These are phyloP conservation scores for Muraenolepis orangiensis DNA, from an alignment of 2,797 vertebrate genomes.

Conservation along the genomic window DNA sequence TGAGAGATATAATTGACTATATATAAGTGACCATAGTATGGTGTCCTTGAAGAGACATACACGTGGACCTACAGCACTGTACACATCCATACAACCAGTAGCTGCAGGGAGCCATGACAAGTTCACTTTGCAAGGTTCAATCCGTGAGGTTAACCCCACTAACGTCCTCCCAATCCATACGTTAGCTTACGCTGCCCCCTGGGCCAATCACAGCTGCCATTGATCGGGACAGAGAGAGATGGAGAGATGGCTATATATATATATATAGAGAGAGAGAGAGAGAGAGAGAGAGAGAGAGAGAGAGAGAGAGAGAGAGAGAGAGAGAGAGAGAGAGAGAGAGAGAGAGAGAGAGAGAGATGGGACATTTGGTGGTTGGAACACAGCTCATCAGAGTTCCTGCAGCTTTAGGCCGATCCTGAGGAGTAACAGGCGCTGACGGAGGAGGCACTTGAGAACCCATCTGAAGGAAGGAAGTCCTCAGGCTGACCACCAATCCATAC, in stretches of 20 bases:
- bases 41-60: background rate
- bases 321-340: background rate
- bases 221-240: too few species aligned
- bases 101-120: background rate
- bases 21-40: background rate
- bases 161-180: background rate
- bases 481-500: conserved; percentile 49
- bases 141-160: background rate
- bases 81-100: background rate
- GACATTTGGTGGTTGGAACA: background rate
- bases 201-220: background rate
- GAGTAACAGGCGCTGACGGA: background rate
- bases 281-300: background rate
- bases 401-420: background rate
- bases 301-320: background rate
- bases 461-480: conserved; percentile 14
- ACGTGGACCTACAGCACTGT: background rate
- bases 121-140: background rate
- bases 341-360: background rate
- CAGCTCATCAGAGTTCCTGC: background rate
- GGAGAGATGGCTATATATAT: too few species aligned
- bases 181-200: background rate
- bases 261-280: too few species aligned
- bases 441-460: background rate
- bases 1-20: background rate